phyloP scores from a whole-genome alignment of 1,140 invertebrate species.

The Agraylea sexmaculata region DNA sequence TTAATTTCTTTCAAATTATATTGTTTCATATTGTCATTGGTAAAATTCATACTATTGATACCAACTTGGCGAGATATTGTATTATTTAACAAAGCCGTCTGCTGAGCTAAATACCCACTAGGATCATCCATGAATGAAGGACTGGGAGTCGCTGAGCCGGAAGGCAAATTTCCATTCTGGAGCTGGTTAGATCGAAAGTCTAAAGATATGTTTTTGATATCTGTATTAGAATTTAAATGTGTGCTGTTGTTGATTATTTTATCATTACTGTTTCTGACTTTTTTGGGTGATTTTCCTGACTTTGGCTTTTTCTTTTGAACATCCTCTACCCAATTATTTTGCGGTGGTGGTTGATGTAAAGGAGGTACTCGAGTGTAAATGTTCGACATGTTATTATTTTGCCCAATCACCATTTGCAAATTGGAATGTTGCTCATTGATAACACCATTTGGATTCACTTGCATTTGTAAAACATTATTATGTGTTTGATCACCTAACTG shows the following conservation, averaged over 20 bases:
- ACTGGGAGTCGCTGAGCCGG: conserved; percentile 17
- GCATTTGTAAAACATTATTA: conserved; percentile 19
- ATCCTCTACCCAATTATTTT: conserved; percentile 50
- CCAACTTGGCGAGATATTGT: conserved; percentile 68
- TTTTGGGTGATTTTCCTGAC: conserved; percentile 41
- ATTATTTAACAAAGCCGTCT: conserved; percentile 71
- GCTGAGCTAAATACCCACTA: conserved; percentile 75
- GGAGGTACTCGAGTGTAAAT: conserved; percentile 58
- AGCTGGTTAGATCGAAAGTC: conserved; percentile 11
- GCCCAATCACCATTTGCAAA: conserved; percentile 5
- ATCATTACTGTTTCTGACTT: conserved; percentile 40
- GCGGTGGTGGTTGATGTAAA: conserved; percentile 53
- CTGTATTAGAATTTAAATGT: too few relatives aligned
- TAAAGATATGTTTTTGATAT: conserved; percentile 13
- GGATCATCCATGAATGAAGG: conserved; percentile 75
- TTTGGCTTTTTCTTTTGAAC: conserved; percentile 51
- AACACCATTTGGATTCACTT: conserved; percentile 19
- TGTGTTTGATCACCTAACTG: conserved; percentile 20
- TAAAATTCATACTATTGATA: conserved; percentile 29
- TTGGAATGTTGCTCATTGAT: conserved; percentile 24
- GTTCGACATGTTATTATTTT: conserved; percentile 21
- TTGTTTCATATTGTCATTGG: conserved; percentile 25
- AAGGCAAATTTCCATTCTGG: conserved; percentile 7
- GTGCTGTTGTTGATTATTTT: too few relatives aligned
- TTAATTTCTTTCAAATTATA: conserved; percentile 13